Base-by-base conservation (phyloP, 2,113 vertebrate genomes). In the Tretioscincus oriximinensis region DNA sequence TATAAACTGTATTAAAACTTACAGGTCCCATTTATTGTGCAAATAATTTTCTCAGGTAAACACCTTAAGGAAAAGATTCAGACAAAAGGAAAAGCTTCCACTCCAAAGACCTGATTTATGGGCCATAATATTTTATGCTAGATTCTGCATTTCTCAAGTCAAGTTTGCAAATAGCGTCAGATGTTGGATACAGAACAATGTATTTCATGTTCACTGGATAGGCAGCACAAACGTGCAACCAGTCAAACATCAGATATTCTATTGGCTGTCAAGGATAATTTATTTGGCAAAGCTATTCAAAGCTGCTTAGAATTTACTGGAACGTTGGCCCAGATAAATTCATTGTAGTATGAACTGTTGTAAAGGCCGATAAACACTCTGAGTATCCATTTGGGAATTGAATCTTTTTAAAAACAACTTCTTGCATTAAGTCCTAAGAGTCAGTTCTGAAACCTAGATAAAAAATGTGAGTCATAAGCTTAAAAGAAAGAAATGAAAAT, bases 291-390 rank as follows among this genome's bases (percentile, higher is more conserved):
- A 90, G 70, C 74, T 49, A 81, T 90, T 89, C 87, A 83, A 80
- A 70, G 60, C 85, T 85, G 84, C 87, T 92, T 91, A 88, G 86
- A 91, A 86, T 91, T 90, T 92, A 84, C 88, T 91, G 81, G 45
- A 16, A 73, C 86, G 69, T 84, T 84, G 76, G 73, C 85, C 74
- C 84, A 73, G 61, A 31, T 65, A 73, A 84, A 84, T 67, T 86
- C 80, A 82, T 60, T 66, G 85, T 64, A 76, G 65, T 81, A 78
- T 90, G 82, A 87, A 75, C 73, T 84, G 88, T 87, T 90, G 87
- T 86, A 90, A 90, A 77, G 85, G 83, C 87, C 85, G 87, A 90
- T 90, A 91, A 92, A 90, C 78, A 78, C 75, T 84, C 82, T 79
- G 78, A 85, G 83, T 9, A 90, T 51, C 41, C 85, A 78, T 63